Evolutionary conservation across 2,888 invertebrate genomes (phyloP).

Genomic region (Suillia variegata): DNA sequence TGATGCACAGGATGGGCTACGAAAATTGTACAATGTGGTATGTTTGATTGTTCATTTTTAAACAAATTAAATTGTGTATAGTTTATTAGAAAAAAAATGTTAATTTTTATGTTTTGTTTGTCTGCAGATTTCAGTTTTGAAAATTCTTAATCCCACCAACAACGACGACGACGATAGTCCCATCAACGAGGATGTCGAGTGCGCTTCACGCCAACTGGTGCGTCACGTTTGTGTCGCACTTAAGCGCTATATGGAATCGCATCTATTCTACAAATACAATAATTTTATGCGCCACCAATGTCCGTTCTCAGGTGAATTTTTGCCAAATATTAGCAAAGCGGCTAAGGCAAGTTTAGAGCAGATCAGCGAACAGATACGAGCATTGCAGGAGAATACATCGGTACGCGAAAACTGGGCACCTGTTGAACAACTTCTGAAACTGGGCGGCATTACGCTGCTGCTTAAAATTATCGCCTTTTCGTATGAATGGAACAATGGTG

Average conservation of each 20-base stretch:
- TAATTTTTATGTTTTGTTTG: conserved; percentile 14
- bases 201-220: conserved; percentile 87
- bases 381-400: conserved; percentile 76
- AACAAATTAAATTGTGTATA: not conserved
- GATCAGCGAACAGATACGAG: conserved; percentile 84
- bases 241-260: conserved; percentile 89
- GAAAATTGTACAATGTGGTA: conserved; percentile 89
- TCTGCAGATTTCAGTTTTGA: conserved; percentile 78
- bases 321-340: conserved; percentile 64
- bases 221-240: conserved; percentile 89
- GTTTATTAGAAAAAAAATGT: not conserved
- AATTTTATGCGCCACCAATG: conserved; percentile 69
- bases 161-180: conserved; percentile 67
- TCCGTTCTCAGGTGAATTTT: conserved; percentile 53
- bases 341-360: conserved; percentile 76
- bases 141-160: conserved; percentile 73
- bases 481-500: conserved; percentile 83
- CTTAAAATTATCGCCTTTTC: conserved; percentile 87
- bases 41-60: conserved; percentile 26
- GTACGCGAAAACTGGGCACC: conserved; percentile 85
- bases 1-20: conserved; percentile 87
- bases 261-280: conserved; percentile 80
- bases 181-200: conserved; percentile 85
- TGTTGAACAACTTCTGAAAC: conserved; percentile 81
- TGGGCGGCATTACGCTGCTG: conserved; percentile 82